phyloP scores from a whole-genome alignment of 2,888 invertebrate species.

The Drosophila nr. perissopoda region DNA sequence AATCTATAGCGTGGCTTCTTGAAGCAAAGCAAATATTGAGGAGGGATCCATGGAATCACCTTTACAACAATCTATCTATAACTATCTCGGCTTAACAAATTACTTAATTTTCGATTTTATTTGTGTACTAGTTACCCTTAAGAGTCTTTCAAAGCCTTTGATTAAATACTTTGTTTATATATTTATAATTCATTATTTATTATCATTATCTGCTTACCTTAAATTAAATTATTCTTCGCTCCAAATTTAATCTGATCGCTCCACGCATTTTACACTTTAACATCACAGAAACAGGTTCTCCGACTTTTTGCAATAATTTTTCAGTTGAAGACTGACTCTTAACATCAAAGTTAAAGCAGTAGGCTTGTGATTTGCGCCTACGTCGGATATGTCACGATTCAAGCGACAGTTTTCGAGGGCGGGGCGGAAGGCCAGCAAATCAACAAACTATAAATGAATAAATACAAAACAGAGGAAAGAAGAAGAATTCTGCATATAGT shows the following conservation, averaged over 20 bases:
- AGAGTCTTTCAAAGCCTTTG: neutral
- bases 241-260: neutral
- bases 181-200: neutral
- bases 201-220: neutral
- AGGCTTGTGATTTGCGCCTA: neutral
- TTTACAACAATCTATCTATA: neutral
- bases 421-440: slow-evolving; percentile 7
- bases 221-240: neutral
- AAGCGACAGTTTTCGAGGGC: neutral
- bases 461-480: neutral
- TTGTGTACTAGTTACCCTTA: neutral
- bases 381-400: neutral
- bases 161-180: neutral
- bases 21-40: neutral
- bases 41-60: neutral
- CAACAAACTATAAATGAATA: neutral
- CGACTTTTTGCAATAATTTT: neutral
- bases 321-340: neutral
- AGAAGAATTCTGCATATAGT: slow-evolving; percentile 9
- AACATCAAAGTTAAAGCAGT: neutral
- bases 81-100: neutral
- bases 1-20: neutral
- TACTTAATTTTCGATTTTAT: neutral
- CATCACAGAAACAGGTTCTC: neutral
- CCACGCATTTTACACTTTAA: neutral